phyloP scores from a whole-genome alignment of 2,797 vertebrate genomes.

The Luscinia luscinia region DNA sequence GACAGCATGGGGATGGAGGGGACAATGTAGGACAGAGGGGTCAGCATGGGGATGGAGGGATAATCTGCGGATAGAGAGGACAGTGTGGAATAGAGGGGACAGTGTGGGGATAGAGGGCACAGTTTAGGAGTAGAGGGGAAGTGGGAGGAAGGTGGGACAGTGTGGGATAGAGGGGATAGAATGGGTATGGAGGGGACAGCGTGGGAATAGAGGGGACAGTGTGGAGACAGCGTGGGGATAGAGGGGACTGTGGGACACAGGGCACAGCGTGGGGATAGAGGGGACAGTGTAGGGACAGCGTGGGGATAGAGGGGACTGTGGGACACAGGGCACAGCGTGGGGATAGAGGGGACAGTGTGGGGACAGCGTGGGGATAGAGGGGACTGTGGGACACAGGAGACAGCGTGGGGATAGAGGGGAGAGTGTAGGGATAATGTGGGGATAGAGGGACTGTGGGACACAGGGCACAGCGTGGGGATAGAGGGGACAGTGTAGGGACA shows the following conservation, averaged over 20 bases:
- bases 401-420: not conserved
- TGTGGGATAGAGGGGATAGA: too few relatives aligned
- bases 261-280: too few relatives aligned
- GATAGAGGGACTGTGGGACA: not conserved
- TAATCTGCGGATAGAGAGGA: not conserved
- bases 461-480: not conserved
- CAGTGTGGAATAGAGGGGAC: not conserved
- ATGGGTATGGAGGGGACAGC: not conserved
- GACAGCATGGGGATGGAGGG: not conserved
- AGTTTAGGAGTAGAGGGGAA: not conserved
- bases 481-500: not conserved
- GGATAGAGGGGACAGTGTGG: not conserved
- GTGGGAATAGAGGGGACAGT: not conserved
- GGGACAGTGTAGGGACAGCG: not conserved
- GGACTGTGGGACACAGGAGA: not conserved
- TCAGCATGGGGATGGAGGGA: not conserved
- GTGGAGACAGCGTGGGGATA: not conserved
- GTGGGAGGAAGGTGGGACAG: not conserved
- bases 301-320: not conserved
- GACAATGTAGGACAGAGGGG: not conserved
- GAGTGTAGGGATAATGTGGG: not conserved
- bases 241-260: not conserved
- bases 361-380: not conserved
- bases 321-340: not conserved
- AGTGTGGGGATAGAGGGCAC: not conserved